These are phyloP conservation scores for Cheilosia vernalis DNA, from an alignment of 2,888 invertebrate genomes.

Conservation along the genomic window DNA sequence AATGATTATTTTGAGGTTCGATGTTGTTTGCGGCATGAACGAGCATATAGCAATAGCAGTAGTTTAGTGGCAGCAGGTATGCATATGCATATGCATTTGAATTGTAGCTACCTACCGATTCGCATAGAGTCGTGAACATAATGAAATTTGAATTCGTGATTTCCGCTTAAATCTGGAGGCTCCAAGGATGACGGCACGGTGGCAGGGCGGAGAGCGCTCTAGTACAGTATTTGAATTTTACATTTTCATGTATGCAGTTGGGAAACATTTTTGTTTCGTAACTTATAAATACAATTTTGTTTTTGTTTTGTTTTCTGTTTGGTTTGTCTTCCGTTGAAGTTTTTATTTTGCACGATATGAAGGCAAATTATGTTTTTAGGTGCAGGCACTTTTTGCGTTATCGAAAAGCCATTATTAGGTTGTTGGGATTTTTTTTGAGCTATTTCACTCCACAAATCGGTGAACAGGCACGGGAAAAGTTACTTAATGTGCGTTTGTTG, in stretches of 20 bases:
- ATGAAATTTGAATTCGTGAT: constrained; percentile 74
- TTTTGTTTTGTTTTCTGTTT: not conserved
- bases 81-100: not conserved
- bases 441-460: constrained; percentile 8
- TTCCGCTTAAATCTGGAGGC: constrained; percentile 57
- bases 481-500: constrained; percentile 51
- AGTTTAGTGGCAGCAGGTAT: constrained; percentile 17
- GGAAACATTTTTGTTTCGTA: constrained; percentile 38
- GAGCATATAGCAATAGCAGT: not conserved
- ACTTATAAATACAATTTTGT: constrained; percentile 50
- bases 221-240: constrained; percentile 56
- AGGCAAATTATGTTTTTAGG: constrained; percentile 44
- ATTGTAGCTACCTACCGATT: constrained; percentile 32
- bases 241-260: constrained; percentile 61
- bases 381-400: constrained; percentile 49
- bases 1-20: constrained; percentile 74
- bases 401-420: constrained; percentile 64
- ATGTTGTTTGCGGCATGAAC: constrained; percentile 45
- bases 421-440: constrained; percentile 17
- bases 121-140: constrained; percentile 57
- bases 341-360: constrained; percentile 49
- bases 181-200: constrained; percentile 32
- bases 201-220: not conserved
- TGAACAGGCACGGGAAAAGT: constrained; percentile 39
- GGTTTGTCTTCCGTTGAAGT: constrained; percentile 31